A percentile compares a stretch with the other conserved stretches of the same genome.
Conservation (phyloP, 2,113 vertebrate genomes). For the human (Homo sapiens) region GRCh38 chrX:79388001-79388500, state of each 20-base stretch:
- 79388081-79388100: background rate
- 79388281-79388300: constrained; percentile 9
- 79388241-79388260: constrained; percentile 14
- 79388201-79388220: background rate
- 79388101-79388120: background rate
- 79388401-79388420: constrained; percentile 25
- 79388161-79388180: background rate
- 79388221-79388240: background rate
- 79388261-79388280: background rate
- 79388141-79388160: background rate
- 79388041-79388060: constrained; percentile 3
- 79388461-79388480: constrained; percentile 42
- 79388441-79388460: background rate
- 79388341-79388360: background rate
- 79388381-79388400: constrained; percentile 30
- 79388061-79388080: background rate
- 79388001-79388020: constrained; percentile 40
- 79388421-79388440: constrained; percentile 36
- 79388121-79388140: background rate
- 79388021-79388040: constrained; percentile 5
- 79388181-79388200: background rate
- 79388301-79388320: constrained; percentile 12
- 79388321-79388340: constrained; percentile 17
- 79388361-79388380: constrained; percentile 20
- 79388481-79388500: constrained; percentile 12